These are phyloP conservation scores for Drosophila erecta DNA, from an alignment of 1,140 invertebrate genomes.

Conservation along the genomic window DNA sequence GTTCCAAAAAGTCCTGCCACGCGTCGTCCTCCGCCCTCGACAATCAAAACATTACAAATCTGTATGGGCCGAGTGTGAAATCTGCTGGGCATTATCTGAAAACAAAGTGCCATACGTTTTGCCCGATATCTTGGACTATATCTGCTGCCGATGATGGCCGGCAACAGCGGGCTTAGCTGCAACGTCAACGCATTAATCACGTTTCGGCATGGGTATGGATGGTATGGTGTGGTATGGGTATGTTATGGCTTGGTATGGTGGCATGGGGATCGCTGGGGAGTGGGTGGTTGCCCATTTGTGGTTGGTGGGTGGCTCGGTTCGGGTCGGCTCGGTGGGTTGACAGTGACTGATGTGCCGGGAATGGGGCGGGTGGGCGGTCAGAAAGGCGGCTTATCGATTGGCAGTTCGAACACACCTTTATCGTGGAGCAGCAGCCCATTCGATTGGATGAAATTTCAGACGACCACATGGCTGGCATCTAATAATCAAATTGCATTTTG, in stretches of 20 bases:
- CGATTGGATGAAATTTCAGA: constrained; percentile 79
- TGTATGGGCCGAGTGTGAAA: constrained; percentile 52
- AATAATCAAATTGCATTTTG: constrained; percentile 83
- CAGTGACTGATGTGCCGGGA: constrained; percentile 81
- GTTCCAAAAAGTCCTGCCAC: constrained; percentile 35
- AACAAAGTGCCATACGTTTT: constrained; percentile 65
- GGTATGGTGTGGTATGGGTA: constrained; percentile 31
- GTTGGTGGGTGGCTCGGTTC: constrained; percentile 46
- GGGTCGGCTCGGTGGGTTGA: constrained; percentile 52
- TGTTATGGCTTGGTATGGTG: background rate
- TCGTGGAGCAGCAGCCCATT: constrained; percentile 61
- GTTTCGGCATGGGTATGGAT: constrained; percentile 52
- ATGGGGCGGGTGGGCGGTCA: constrained; percentile 25
- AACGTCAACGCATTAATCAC: constrained; percentile 82
- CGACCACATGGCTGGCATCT: constrained; percentile 42
- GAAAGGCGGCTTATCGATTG: constrained; percentile 77
- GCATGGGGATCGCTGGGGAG: constrained; percentile 2
- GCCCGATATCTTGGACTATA: constrained; percentile 58
- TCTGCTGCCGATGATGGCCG: constrained; percentile 59
- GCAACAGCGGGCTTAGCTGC: constrained; percentile 67
- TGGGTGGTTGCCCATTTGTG: constrained; percentile 58
- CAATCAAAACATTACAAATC: constrained; percentile 80
- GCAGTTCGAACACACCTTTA: constrained; percentile 78
- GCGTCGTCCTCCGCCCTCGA: constrained; percentile 17
- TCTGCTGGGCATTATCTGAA: constrained; percentile 53